Base-by-base conservation (phyloP, 92 coral and sea anemone species). In the Zoanthus gigantus region DNA sequence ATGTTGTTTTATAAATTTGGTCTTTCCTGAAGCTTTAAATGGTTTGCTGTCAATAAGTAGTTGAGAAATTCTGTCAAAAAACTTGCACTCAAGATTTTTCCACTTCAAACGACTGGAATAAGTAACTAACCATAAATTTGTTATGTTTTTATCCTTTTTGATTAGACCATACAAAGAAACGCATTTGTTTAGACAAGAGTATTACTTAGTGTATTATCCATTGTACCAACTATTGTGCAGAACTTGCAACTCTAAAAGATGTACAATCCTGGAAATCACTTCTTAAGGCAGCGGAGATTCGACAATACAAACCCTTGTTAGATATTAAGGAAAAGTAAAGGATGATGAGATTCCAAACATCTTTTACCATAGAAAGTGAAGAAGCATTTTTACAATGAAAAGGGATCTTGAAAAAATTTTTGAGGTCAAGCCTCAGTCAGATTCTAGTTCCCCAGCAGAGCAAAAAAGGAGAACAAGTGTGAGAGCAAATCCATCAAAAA, bases 101-200 rank as follows among this genome's bases (percentile, higher is more conserved):
- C 66, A 58, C 66, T 14, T 13, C 66, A 13, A 58, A 58, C 66
- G 66, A 58, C 66, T n/a, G 18, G 17, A 58, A 58, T 58, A 17
- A 17, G 66, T 58, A 17, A 13, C 18, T 58, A 58, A 58, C 66
- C 66, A 58, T 58, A 58, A 6, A 58, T 58, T 58, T 58, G 66
- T 58, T 58, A 58, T 58, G 18, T 58, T 58, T 58, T 17, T 58
- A 58, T 58, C 66, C 18, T 13, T 17, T 58, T 58, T 17, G 16
- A 58, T 58, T 58, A 58, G 66, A 58, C 66, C 66, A 58, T 58
- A 58, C 66, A 58, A 58, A 58, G 66, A 58, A 58, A 58, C 66
- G 66, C 66, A 58, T 58, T 58, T 13, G 66, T 58, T 58, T 58
- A 58, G 28, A 58, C 66, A 58, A 76, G 63, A 82, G 47, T 23